phyloP scores from a whole-genome alignment of 2,797 vertebrate genomes.

The Tragopan temminckii region DNA sequence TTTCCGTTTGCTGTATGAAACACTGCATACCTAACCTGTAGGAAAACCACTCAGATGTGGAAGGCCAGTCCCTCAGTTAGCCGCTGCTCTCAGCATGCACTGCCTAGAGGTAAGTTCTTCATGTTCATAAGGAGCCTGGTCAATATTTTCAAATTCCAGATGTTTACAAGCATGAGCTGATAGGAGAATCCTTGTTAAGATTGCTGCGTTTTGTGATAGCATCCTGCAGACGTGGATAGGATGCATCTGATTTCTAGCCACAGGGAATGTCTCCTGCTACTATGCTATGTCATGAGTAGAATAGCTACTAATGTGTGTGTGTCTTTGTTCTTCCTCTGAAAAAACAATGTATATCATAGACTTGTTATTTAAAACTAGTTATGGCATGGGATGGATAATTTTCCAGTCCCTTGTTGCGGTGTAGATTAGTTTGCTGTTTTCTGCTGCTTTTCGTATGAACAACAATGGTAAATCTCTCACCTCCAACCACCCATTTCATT shows the following conservation, averaged over 20 bases:
- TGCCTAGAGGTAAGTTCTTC: neutral
- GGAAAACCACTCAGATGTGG: neutral
- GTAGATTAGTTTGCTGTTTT: neutral
- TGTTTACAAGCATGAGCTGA: neutral
- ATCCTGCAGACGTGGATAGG: fast-evolving
- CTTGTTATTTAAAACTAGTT: neutral
- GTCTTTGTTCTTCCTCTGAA: neutral
- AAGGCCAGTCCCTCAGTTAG: neutral
- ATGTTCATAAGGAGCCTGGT: neutral
- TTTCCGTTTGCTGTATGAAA: neutral
- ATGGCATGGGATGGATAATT: neutral
- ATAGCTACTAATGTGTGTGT: neutral
- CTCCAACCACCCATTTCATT: fast-evolving
- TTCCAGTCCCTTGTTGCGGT: neutral
- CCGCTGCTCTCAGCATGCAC: neutral
- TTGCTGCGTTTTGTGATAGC: neutral
- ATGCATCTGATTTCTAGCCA: neutral
- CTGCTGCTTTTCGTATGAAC: neutral
- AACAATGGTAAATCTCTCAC: neutral
- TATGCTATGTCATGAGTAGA: neutral
- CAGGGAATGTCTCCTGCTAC: fast-evolving
- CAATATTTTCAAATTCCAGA: neutral
- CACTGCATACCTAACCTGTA: neutral
- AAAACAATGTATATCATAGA: neutral
- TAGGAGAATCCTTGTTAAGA: neutral